Evolutionary conservation across 2,888 invertebrate species (phyloP).

Genomic region (Disparrhopalites patrizii): DNA sequence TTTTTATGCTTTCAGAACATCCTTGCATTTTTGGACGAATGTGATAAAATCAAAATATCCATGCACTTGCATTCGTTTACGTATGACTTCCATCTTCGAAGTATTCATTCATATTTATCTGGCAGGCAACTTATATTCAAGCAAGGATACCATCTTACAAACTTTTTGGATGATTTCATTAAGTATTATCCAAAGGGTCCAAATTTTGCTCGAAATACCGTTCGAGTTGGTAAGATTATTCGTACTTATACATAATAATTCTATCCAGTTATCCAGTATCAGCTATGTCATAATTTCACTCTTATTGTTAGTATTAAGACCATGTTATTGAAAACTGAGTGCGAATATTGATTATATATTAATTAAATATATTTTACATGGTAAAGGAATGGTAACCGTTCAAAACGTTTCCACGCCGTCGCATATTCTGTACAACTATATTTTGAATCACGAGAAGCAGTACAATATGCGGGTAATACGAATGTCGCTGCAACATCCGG

Average conservation of each 20-base stretch:
- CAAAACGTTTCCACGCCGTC: constrained; percentile 62
- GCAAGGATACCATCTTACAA: constrained; percentile 66
- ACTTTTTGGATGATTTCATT: constrained; percentile 70
- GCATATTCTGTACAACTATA: constrained; percentile 64
- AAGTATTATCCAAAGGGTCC: constrained; percentile 74
- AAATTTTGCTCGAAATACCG: constrained; percentile 68
- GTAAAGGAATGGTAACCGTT: constrained; percentile 59
- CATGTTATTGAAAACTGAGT: background rate
- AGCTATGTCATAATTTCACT: background rate
- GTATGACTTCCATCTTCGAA: constrained; percentile 70
- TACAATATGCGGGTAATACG: constrained; percentile 65
- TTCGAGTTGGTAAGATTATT: constrained; percentile 61
- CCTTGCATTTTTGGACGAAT: constrained; percentile 62
- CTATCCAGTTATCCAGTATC: background rate
- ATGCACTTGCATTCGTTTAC: constrained; percentile 74
- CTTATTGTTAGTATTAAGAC: background rate
- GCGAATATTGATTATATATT: too few species aligned
- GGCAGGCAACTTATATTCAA: constrained; percentile 57
- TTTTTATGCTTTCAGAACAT: constrained; percentile 56
- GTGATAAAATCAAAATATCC: constrained; percentile 65
- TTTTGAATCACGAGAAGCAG: constrained; percentile 63
- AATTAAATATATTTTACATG: constrained; percentile 31
- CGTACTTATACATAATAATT: constrained; percentile 7
- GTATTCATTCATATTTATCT: constrained; percentile 63
- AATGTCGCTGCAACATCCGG: constrained; percentile 55